These are phyloP conservation scores for Cryptotis parvus DNA, from an alignment of 2,113 vertebrate genomes.

Conservation along the genomic window DNA sequence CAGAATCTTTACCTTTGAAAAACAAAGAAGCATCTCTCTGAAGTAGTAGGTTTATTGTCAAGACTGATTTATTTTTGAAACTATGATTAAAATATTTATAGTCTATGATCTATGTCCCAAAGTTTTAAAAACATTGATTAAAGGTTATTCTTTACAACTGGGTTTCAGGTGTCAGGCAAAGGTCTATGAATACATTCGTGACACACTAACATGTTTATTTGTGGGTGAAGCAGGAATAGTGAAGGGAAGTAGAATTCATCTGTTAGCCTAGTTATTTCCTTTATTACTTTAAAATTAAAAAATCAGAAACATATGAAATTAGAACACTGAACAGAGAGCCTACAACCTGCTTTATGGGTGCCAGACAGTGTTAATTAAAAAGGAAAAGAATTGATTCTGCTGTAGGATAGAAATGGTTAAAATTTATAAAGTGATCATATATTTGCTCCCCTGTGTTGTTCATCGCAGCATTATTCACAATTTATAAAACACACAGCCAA, in stretches of 20 bases:
- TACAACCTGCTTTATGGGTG: not conserved
- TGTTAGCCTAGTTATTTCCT: not conserved
- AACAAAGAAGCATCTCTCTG: not conserved
- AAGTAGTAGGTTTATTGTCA: not conserved
- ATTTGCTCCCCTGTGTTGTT: too few species aligned
- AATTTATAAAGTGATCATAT: too few species aligned
- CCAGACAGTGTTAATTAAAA: not conserved
- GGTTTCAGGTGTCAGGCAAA: not conserved
- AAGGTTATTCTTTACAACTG: not conserved
- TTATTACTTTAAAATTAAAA: not conserved
- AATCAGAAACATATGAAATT: not conserved
- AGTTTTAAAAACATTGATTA: not conserved
- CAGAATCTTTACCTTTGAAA: not conserved
- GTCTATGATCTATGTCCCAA: not conserved
- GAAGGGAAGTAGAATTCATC: not conserved
- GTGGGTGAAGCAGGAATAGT: not conserved
- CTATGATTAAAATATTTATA: not conserved
- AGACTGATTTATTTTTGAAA: conserved; percentile 8
- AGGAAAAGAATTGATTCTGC: not conserved
- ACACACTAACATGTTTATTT: not conserved
- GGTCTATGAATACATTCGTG: not conserved
- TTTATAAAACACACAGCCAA: too few species aligned
- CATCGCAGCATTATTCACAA: too few species aligned
- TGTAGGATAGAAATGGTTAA: not conserved
- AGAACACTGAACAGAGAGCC: not conserved